Conservation (phyloP, 2,113 vertebrate genomes). For the Petaurus breviceps region DNA sequence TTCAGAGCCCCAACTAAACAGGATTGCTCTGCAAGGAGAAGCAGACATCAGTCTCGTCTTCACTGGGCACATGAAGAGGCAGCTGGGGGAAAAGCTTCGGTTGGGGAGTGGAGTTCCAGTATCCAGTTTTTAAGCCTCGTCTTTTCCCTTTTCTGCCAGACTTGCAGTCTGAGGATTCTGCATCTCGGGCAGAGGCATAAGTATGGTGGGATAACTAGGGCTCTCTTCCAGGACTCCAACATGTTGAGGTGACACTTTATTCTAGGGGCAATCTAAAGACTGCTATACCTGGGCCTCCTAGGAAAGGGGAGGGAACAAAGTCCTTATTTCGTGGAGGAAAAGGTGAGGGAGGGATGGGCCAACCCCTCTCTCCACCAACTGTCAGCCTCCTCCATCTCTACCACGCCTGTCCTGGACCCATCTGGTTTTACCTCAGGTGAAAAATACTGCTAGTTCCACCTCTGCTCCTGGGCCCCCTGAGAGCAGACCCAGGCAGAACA, state of each 20-base stretch:
- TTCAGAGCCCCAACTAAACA: constrained; percentile 25
- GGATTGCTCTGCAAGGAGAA: constrained; percentile 34
- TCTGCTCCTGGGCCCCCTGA: background rate
- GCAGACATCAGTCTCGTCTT: background rate
- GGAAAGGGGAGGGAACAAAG: background rate
- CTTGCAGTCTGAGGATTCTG: background rate
- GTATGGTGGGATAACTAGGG: background rate
- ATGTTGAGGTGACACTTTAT: background rate
- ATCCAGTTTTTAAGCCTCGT: background rate
- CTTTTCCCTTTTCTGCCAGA: background rate
- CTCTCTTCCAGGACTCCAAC: background rate
- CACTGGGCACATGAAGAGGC: background rate
- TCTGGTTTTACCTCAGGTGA: background rate
- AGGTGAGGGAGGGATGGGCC: background rate
- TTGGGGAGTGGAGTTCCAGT: background rate
- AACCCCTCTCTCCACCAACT: background rate
- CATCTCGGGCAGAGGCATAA: background rate
- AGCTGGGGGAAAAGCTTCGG: constrained; percentile 34
- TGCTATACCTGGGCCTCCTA: background rate
- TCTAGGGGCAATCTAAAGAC: background rate
- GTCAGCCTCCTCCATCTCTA: background rate
- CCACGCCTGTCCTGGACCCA: background rate
- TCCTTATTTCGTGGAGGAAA: background rate
- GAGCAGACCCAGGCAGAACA: background rate
- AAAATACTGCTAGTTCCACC: background rate